Base-by-base conservation (phyloP, 2,797 vertebrate species). In the Fistularia commersonii region DNA sequence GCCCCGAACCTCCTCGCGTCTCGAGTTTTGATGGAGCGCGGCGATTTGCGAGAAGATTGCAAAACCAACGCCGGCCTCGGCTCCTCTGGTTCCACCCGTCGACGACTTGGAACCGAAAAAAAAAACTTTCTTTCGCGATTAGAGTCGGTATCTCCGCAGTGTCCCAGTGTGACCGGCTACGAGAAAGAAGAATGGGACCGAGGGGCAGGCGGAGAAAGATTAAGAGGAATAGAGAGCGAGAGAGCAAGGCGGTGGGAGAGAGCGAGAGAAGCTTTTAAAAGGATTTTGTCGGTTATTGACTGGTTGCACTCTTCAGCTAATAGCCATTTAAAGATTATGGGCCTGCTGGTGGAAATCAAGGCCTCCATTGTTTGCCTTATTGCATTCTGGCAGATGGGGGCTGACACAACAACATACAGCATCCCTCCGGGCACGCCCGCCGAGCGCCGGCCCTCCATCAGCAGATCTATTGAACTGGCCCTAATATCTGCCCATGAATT, bases 271-370 rank as follows among this genome's bases (percentile, higher is more conserved):
- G 89, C 91, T 91, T 88, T 91, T 90, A 91, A 92, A 92, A 91
- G 90, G 90, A 84, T 92, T 90, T 89, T 92, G 90, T 92, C 88
- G 87, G 89, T 91, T 92, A 92, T 92, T 92, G 91, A 92, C 91
- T 92, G 90, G 90, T 92, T 92, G 91, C 91, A 91, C 91, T 92
- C 90, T 90, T 90, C 89, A 90, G 90, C 91, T 92, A 92, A 92
- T 92, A 92, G 91, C 90, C 91, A 92, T 92, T 92, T 92, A 92
- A 92, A 92, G 90, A 92, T 92, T 91, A 92, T 91, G 89, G 89
- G 89, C 88, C 90, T 92, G 91, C 91, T 92, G 90, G 90, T 92
- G 90, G 89, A 91, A 91, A 92, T 92, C 89, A 92, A 91, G 91
- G 90, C 89, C 88, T 91, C 87, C 90, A 92, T 92, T 92, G 91